These are phyloP conservation scores for Myiozetetes cayanensis DNA, from an alignment of 2,113 vertebrate genomes.

Conservation along the genomic window DNA sequence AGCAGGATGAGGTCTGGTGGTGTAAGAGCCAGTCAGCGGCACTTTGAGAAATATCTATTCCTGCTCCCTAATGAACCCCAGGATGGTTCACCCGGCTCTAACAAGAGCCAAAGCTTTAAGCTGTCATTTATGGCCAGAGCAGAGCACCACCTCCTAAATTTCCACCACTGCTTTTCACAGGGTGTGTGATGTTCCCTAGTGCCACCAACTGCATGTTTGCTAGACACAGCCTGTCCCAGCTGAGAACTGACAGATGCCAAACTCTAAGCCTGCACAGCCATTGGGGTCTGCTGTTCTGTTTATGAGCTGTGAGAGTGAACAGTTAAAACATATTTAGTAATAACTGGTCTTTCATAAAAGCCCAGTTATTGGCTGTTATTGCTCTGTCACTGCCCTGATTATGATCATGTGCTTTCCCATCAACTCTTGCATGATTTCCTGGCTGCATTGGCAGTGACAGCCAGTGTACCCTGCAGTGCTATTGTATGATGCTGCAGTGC, in stretches of 20 bases:
- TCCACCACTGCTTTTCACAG: neutral
- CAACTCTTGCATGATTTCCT: neutral
- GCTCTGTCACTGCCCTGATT: neutral
- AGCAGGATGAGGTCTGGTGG: neutral
- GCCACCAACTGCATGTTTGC: accelerated
- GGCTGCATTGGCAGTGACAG: neutral
- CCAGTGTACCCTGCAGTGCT: neutral
- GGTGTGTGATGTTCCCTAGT: neutral
- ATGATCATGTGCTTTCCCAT: neutral
- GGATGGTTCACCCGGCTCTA: neutral
- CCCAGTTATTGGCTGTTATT: neutral
- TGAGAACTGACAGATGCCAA: neutral
- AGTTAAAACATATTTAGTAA: neutral
- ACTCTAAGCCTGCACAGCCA: neutral
- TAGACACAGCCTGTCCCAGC: neutral
- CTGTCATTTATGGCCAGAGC: neutral
- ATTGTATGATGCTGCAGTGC: neutral
- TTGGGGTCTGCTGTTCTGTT: neutral
- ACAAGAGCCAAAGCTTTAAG: neutral
- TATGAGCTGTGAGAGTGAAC: neutral
- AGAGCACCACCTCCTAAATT: neutral
- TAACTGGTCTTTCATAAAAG: neutral
- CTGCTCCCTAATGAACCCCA: accelerated
- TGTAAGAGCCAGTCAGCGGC: neutral
- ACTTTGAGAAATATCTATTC: neutral